Conservation (phyloP, 2,113 vertebrate genomes). For the Sardina pilchardus region DNA sequence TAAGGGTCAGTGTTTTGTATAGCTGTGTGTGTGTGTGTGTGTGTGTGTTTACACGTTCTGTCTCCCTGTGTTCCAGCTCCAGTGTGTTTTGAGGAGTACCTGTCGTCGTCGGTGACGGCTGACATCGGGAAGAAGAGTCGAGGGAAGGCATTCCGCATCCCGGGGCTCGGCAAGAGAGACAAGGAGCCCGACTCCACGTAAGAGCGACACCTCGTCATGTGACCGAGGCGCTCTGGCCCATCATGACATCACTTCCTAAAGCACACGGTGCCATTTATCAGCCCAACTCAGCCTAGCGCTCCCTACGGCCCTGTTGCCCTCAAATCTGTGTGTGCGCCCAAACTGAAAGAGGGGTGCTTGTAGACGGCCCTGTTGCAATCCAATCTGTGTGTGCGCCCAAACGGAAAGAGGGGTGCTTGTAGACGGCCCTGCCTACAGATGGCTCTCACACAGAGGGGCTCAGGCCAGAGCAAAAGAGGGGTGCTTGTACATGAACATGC, state of each 20-base stretch:
- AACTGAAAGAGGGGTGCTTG: too few species aligned
- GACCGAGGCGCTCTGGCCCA: too few species aligned
- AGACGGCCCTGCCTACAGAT: too few species aligned
- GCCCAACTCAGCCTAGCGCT: too few species aligned
- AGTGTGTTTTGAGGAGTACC: conserved; percentile 83
- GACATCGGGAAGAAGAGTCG: conserved; percentile 83
- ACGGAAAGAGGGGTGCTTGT: too few species aligned
- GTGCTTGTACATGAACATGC: not conserved
- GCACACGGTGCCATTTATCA: too few species aligned
- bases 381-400: too few species aligned
- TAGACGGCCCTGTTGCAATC: too few species aligned
- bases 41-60: not conserved
- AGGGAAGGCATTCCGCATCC: conserved; percentile 87
- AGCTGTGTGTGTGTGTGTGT: conserved; percentile 7
- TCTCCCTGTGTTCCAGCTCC: conserved; percentile 66
- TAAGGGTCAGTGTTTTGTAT: not conserved
- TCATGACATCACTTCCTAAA: too few species aligned
- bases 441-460: not conserved
- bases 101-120: conserved; percentile 61
- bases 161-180: conserved; percentile 84
- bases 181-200: conserved; percentile 81
- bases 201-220: conserved; percentile 46
- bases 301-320: too few species aligned
- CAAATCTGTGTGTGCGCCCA: too few species aligned
- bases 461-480: not conserved